Percentiles rank a stretch among this genome's conserved stretches.
These are phyloP conservation scores for Aurelia aurita DNA, from an alignment of 30 jellyfish, hydroid and myxozoan genomes.

Conservation along the genomic window DNA sequence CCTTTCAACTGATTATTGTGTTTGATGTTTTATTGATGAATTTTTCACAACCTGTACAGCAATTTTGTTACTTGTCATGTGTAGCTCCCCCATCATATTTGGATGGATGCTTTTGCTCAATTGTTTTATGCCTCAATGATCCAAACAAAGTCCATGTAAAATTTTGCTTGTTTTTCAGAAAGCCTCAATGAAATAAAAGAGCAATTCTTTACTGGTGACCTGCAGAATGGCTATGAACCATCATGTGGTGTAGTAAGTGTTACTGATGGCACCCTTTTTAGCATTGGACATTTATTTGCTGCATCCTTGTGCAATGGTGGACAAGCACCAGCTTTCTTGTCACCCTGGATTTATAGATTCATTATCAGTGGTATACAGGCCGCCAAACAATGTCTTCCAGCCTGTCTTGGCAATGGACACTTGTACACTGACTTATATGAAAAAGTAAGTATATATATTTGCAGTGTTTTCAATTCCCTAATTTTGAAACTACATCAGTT, in stretches of 20 bases:
- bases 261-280: constrained; percentile 40
- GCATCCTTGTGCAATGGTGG: constrained; percentile 38
- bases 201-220: constrained; percentile 10
- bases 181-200: background rate
- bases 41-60: no score
- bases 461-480: no score
- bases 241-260: constrained; percentile 24
- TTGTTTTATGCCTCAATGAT: no score
- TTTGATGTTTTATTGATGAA: no score
- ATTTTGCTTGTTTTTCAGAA: no score
- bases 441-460: constrained; percentile 1
- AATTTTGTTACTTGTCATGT: no score
- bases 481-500: no score
- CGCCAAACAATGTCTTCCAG: constrained; percentile 1
- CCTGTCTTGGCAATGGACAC: background rate
- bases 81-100: no score
- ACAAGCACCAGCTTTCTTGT: constrained; percentile 41
- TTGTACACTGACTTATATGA: background rate
- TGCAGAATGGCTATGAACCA: constrained; percentile 37
- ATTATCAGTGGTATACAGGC: constrained; percentile 25
- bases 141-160: no score
- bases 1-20: no score
- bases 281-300: constrained; percentile 46
- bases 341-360: constrained; percentile 36
- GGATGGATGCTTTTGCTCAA: no score